These are phyloP conservation scores for Temnothorax unifasciatus DNA, from an alignment of 2,888 invertebrate genomes.

Conservation along the genomic window DNA sequence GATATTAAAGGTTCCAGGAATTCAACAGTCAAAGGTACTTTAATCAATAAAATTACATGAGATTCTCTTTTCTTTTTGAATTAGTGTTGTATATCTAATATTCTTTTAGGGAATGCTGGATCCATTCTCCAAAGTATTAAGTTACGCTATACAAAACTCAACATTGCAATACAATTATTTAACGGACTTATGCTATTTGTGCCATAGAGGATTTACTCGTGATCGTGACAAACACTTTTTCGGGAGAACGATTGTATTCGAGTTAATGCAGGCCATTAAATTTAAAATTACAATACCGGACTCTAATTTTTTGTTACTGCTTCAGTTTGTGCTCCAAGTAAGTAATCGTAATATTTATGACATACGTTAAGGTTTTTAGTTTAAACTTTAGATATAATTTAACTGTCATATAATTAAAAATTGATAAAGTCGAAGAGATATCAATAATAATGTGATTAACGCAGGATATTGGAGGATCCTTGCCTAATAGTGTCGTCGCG, in stretches of 20 bases:
- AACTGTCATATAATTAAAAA: neutral
- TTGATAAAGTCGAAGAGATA: constrained; percentile 13
- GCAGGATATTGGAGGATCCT: constrained; percentile 95
- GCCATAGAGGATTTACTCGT: constrained; percentile 94
- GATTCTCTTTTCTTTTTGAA: neutral
- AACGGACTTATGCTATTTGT: constrained; percentile 95
- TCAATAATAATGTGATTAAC: constrained; percentile 29
- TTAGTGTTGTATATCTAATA: neutral
- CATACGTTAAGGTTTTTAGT: neutral
- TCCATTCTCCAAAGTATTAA: constrained; percentile 97
- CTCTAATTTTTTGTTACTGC: constrained; percentile 96
- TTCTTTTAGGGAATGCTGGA: constrained; percentile 93
- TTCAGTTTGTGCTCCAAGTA: constrained; percentile 95
- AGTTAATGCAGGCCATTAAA: constrained; percentile 97
- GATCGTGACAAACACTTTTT: constrained; percentile 98
- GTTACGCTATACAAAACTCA: constrained; percentile 96
- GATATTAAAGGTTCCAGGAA: constrained; percentile 94
- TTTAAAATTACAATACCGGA: constrained; percentile 98
- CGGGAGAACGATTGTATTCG: constrained; percentile 96
- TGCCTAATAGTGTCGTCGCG: constrained; percentile 91
- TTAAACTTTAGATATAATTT: constrained; percentile 4
- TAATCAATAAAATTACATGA: neutral
- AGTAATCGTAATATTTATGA: constrained; percentile 52
- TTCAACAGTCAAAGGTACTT: constrained; percentile 92
- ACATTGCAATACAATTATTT: constrained; percentile 92